These are phyloP conservation scores for Pseudolaguvia tuberculata DNA, from an alignment of 2,113 vertebrate genomes.

Conservation along the genomic window DNA sequence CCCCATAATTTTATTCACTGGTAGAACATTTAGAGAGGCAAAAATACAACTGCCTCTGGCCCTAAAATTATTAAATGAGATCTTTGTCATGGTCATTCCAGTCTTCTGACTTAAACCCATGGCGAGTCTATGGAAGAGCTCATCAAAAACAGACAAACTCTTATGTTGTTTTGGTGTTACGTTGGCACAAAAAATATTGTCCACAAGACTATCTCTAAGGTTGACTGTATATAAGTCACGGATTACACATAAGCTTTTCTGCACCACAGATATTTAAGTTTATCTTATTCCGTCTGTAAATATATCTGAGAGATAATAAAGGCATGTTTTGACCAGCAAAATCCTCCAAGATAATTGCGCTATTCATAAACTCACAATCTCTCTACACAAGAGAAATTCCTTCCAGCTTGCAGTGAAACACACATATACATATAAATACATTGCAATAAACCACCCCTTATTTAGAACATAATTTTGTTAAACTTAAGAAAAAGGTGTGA, in stretches of 20 bases:
- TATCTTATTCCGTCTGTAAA: not conserved
- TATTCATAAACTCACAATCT: conserved; percentile 52
- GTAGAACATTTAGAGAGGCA: not conserved
- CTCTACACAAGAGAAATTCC: conserved; percentile 61
- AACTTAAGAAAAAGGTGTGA: not conserved
- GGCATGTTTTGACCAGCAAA: conserved; percentile 53
- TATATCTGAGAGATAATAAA: conserved; percentile 4
- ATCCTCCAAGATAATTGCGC: conserved; percentile 59
- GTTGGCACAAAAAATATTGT: not conserved
- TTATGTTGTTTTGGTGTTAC: not conserved
- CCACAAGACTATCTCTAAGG: not conserved
- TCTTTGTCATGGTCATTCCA: not conserved
- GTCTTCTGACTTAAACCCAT: not conserved
- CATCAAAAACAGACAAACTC: not conserved
- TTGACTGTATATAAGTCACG: not conserved
- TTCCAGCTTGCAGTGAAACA: conserved; percentile 52
- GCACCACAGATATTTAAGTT: not conserved
- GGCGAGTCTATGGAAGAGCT: not conserved
- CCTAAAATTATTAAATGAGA: not conserved
- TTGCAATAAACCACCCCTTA: no score
- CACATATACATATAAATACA: conserved; percentile 52
- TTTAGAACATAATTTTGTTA: conserved; percentile 45
- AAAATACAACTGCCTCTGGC: not conserved
- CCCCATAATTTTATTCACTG: not conserved
- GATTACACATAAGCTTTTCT: not conserved